A percentile compares a stretch with the other conserved stretches of the same genome.
phyloP scores from a whole-genome alignment of 2,797 vertebrate species.

The Lophotriccus pileatus region DNA sequence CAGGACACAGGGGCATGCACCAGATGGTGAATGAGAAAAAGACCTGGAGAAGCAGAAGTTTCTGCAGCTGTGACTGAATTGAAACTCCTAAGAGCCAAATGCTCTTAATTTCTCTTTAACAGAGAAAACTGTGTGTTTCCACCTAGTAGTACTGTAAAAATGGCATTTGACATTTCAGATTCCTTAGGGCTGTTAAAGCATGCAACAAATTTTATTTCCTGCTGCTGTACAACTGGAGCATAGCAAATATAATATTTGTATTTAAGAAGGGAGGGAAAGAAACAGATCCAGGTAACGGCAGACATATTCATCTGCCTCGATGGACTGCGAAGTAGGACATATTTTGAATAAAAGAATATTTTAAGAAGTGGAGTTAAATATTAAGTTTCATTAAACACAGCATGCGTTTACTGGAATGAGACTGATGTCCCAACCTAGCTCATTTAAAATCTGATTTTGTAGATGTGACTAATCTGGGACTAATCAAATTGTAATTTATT shows the following conservation, averaged over 20 bases:
- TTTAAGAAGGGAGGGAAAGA: neutral
- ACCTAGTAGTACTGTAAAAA: neutral
- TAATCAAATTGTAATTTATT: slow-evolving; percentile 47
- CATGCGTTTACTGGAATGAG: slow-evolving; percentile 8
- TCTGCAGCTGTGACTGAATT: neutral
- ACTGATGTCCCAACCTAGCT: neutral
- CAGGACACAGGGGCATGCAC: neutral
- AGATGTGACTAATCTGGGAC: neutral
- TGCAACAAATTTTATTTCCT: neutral
- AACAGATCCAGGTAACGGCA: neutral
- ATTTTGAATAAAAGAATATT: slow-evolving; percentile 7
- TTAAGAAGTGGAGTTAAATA: neutral
- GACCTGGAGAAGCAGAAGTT: neutral
- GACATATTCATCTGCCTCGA: neutral
- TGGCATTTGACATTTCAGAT: neutral
- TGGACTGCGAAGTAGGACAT: neutral
- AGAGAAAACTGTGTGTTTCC: neutral
- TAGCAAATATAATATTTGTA: neutral
- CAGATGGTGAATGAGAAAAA: neutral
- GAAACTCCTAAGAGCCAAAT: neutral
- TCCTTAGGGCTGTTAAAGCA: neutral
- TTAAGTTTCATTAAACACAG: slow-evolving; percentile 26
- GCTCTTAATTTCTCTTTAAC: neutral
- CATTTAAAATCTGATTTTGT: slow-evolving; percentile 18
- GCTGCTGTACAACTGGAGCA: neutral